Evolutionary conservation across 2,797 vertebrate species (phyloP).

Genomic region (Chanos chanos): DNA sequence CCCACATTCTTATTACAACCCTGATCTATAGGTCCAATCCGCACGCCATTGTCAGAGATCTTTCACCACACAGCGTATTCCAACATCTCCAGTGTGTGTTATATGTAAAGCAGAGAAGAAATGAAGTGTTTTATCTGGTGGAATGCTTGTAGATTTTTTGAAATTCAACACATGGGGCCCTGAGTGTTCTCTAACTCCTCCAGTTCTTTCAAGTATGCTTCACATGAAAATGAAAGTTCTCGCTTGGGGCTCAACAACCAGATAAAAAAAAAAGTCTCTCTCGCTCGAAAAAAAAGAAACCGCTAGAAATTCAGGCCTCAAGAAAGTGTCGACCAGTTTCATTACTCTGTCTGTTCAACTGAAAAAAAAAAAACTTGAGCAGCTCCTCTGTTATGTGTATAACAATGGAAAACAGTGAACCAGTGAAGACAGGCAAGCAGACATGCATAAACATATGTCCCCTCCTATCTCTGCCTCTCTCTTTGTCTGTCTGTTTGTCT

Average conservation of each 20-base stretch:
- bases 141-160: conserved; percentile 45
- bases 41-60: conserved; percentile 15
- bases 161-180: conserved; percentile 54
- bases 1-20: conserved; percentile 17
- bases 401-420: conserved; percentile 30
- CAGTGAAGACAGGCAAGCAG: conserved; percentile 13
- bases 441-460: no score
- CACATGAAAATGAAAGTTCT: conserved; percentile 71
- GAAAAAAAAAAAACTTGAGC: conserved; percentile 22
- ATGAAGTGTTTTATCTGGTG: conserved; percentile 42
- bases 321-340: conserved; percentile 45
- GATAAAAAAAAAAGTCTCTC: conserved; percentile 43
- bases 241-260: conserved; percentile 57
- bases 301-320: conserved; percentile 31
- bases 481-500: conserved; percentile 57
- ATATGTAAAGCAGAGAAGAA: conserved; percentile 16
- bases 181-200: conserved; percentile 70
- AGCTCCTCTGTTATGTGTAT: conserved; percentile 10
- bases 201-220: conserved; percentile 68
- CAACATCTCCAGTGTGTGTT: conserved; percentile 31
- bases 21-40: conserved; percentile 13
- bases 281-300: conserved; percentile 18
- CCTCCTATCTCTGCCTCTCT: no score
- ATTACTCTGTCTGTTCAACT: conserved; percentile 36
- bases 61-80: conserved; percentile 3